Base-by-base conservation (phyloP, 2,888 invertebrate genomes). In the Strigamia maritima region DNA sequence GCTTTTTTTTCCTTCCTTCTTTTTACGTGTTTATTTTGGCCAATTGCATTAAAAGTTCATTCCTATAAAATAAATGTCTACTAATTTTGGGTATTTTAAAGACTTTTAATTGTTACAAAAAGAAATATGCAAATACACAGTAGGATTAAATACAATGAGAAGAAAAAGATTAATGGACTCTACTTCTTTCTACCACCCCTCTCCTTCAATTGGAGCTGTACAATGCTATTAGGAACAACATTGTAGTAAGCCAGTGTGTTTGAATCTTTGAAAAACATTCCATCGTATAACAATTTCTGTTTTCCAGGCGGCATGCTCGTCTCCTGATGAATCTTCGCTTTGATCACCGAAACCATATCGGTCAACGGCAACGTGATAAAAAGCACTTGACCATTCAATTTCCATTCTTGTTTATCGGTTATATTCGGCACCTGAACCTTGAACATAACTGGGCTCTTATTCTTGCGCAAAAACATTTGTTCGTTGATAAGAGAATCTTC, bases 141-240 rank as follows among this genome's bases (percentile, higher is more conserved):
- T n/a, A 31, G 6, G 31, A 31, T 4, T 4, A 31, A 6, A 31
- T 31, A 31, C 6, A 31, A 31, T n/a, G n/a, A 31, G 6, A 31
- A 31, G 6, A 31, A 49, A 82, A 81, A 60, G 76, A 54, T 74
- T 2, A 3, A 49, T 6, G 49, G 12, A 80, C 40, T 76, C 84
- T 92, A 98, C 86, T 98, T 98, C 88, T 98, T 99, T 80, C 98
- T 90, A 22, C 98, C 98, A 85, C 98, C 98, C 87, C 98, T 91
- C 87, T 99, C 98, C 87, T 99, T 99, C 79, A 98, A 90, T 85
- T 97, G 94, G 81, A 99, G 89, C 82, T 94, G 93, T 54, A 99
- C 90, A 12, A 92, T 88, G 0, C 93, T 92, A 78, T 94, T 94
- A 40, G 93, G 92, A 12, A 91, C 89, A 81, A 98, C 91, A 87